Evolutionary conservation across 2,888 invertebrate species (phyloP).

Genomic region (Tiliacea citrago): DNA sequence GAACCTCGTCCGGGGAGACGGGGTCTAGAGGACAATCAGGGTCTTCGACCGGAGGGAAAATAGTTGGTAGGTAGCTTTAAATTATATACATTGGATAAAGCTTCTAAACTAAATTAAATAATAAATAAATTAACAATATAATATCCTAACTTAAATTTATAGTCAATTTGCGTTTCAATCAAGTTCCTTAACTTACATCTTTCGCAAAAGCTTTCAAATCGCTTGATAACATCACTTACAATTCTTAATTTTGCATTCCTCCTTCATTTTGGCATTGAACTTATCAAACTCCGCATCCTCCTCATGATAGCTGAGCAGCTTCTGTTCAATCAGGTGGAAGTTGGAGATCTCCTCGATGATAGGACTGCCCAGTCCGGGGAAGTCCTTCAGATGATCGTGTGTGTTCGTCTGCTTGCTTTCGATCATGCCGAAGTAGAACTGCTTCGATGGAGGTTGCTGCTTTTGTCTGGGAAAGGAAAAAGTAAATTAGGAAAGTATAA

Average conservation of each 20-base stretch:
- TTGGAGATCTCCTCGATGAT: slow-evolving; percentile 87
- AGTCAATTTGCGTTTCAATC: background rate
- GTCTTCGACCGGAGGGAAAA: no score
- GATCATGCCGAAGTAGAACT: slow-evolving; percentile 96
- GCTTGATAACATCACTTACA: slow-evolving; percentile 63
- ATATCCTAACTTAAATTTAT: background rate
- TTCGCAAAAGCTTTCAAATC: background rate
- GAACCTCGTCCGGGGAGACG: no score
- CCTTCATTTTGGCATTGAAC: slow-evolving; percentile 83
- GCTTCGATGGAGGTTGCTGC: slow-evolving; percentile 83
- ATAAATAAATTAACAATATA: background rate
- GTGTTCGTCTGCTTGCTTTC: slow-evolving; percentile 84
- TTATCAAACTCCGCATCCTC: slow-evolving; percentile 86
- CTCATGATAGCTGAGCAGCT: slow-evolving; percentile 84
- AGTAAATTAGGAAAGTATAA: background rate
- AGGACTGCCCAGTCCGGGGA: slow-evolving; percentile 86
- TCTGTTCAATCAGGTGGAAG: slow-evolving; percentile 87
- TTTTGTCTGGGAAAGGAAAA: slow-evolving; percentile 74
- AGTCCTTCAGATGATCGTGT: slow-evolving; percentile 84
- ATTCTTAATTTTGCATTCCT: slow-evolving; percentile 83
- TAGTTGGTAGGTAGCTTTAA: no score
- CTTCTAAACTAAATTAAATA: background rate
- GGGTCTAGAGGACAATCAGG: no score
- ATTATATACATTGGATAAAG: background rate
- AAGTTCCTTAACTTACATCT: background rate